Evolutionary conservation across 2,113 vertebrate genomes (phyloP), one percentile per base, ranked within the genome.

Genomic region (Eretmochelys imbricata): DNA sequence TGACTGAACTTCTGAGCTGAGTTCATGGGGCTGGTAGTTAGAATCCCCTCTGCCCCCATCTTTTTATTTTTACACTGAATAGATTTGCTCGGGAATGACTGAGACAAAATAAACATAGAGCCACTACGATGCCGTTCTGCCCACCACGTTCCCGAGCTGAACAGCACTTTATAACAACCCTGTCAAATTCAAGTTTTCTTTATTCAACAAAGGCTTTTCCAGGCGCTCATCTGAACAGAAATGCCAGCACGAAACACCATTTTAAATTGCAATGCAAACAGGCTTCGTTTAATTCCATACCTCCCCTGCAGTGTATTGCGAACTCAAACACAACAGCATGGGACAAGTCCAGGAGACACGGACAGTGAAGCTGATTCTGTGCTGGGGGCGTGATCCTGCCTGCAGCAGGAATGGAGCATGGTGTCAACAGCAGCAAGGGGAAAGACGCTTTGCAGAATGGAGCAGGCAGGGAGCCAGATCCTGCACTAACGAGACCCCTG

Each of bases 1-100:
- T 75, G 1, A 9, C 76, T 79, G 19, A 69, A 35, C 14, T 88
- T 86, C 57, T 75, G 12, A 10, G 81, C 49, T 3, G 0, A 38
- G 12, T 4, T 38, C 19, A 55, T 25, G 49, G 3, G 19, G 55
- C 82, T 76, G 35, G 38, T 22, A 76, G 14, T 9, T 10, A 84
- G 25, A 53, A 81, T 53, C 80, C 3, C 16, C 10, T 78, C 14
- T 19, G 42, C 13, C 3, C n/a, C 19, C 65, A 50, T 65, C 31
- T 1, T 2, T 1, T 29, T 9, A 11, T 1, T 1, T 3, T 9
- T 29, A 65, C 13, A 10, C 27, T 1, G 35, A 89, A 17, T 82
- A 54, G 65, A 62, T 51, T 82, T 1, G 0, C 46, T 87, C 42
- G 54, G 38, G 51, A 82, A 50, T 1, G 16, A 13, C 19, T 17